Base-by-base conservation (phyloP, 2,888 invertebrate genomes). In the Volucella bombylans region DNA sequence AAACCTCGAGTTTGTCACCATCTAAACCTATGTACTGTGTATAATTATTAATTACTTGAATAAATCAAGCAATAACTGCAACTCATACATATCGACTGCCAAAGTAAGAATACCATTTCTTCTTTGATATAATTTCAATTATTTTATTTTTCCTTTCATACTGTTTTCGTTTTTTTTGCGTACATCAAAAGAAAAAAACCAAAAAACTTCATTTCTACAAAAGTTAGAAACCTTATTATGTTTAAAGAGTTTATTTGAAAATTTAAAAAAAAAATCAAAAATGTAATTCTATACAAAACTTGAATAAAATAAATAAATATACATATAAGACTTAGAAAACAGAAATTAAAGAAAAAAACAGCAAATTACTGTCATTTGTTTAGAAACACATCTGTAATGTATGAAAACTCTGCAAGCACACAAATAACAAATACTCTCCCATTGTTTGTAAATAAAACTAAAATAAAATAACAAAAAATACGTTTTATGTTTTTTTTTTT, bases 41-140 rank as follows among this genome's bases (percentile, higher is more conserved):
- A 15, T 62, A 14, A 45, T 50, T 43, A 62, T 10, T 23, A 71
- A 62, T 59, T 59, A 10, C 67, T 67, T 50, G 38, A 61, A 67
- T 11, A 62, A 38, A 69, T 55, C 55, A 85, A 85, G 85, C 85
- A 85, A 85, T 85, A 81, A 62, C 72, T 77, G 85, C 85, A 81
- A 85, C 85, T 81, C 67, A 85, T 85, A 85, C 85, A 85, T 85
- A 85, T 85, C 85, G 85, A 81, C 85, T 81, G 80, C 81, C 76
- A 81, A 76, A 74, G 74, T 80, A 59, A 78, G 61, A 68, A 72
- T 18, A 41, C 41, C n/a, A 12, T 39, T 18, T 69, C 41, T 47
- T 62, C 15, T 72, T 73, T 61, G 68, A 50, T 45, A 38, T 73
- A 38, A 61, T 31, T 31, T 31, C 18, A 71, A 43, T 15, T 65